Base-by-base conservation (phyloP, 2,888 invertebrate species). In the Ectemnius lituratus region DNA sequence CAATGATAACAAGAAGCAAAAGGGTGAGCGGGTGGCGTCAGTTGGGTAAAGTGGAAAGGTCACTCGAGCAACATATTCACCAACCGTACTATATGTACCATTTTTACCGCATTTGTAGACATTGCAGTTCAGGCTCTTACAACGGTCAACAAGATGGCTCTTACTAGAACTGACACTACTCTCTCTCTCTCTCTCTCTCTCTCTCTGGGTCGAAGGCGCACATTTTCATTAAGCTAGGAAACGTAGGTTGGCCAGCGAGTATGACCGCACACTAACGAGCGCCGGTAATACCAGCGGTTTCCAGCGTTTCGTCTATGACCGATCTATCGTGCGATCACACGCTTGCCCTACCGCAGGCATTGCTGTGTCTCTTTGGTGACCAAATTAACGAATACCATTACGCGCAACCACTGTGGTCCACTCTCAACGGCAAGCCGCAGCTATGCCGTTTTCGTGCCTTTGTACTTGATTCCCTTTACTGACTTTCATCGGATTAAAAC, bases 201-300 rank as follows among this genome's bases (percentile, higher is more conserved):
- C 49, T 2, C 16, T 37, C 20, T 37, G 56, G 16, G 45, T 11
- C 61, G 57, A 37, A 69, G 46, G 61, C 65, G 62, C 75, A 66
- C 78, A 63, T 75, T 79, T 78, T 79, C 79, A 67, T 76, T 75
- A 78, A 78, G 78, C 62, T 57, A 49, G 23, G 67, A 73, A 78
- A 70, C 70, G 62, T 59, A 76, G 64, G 73, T 71, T 65, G 8
- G 67, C 63, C 47, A 45, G 57, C 56, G 59, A 62, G 57, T 62
- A 45, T 65, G 47, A 63, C 62, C 62, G 49, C 62, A 62, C 45
- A 67, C 62, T 73, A 75, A 79, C 78, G 69, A 71, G 62, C 49
- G 18, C 27, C 58, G 52, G 68, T 73, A 47, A 52, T 63, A 67
- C 49, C 49, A 57, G 57, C 46, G 67, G 59, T 61, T 68, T 62